Conservation (phyloP, 1,140 invertebrate genomes). For the Saxidomus purpurata region DNA sequence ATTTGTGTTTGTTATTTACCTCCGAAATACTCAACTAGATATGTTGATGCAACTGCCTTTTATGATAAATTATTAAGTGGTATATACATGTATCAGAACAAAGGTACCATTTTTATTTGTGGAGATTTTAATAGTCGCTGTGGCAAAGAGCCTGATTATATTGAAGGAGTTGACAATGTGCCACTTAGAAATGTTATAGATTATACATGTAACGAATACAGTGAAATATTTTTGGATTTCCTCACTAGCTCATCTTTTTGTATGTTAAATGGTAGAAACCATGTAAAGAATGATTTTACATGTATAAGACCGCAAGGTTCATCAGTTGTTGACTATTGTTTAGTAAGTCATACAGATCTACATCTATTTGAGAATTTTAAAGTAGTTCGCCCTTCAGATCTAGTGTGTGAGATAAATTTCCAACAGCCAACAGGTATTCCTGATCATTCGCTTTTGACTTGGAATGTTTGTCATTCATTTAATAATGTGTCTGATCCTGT, state of each 20-base stretch:
- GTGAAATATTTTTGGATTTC: neutral
- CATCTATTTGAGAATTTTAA: neutral
- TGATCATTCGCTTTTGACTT: neutral
- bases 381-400: neutral
- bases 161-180: constrained; percentile 46
- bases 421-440: neutral
- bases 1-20: constrained; percentile 7
- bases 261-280: neutral
- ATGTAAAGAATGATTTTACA: neutral
- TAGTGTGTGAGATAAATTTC: neutral
- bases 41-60: neutral
- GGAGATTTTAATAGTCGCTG: constrained; percentile 48
- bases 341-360: neutral
- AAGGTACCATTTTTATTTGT: neutral
- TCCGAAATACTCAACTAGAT: neutral
- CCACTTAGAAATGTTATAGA: constrained; percentile 35
- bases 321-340: neutral
- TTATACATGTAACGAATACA: constrained; percentile 13
- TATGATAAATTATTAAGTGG: neutral
- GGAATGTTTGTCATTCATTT: neutral
- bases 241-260: neutral
- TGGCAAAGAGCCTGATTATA: constrained; percentile 37
- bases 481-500: neutral
- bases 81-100: constrained; percentile 3
- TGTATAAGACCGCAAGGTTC: neutral